Evolutionary conservation across 2,113 vertebrate genomes (phyloP).

Genomic region (Egretta garzetta): DNA sequence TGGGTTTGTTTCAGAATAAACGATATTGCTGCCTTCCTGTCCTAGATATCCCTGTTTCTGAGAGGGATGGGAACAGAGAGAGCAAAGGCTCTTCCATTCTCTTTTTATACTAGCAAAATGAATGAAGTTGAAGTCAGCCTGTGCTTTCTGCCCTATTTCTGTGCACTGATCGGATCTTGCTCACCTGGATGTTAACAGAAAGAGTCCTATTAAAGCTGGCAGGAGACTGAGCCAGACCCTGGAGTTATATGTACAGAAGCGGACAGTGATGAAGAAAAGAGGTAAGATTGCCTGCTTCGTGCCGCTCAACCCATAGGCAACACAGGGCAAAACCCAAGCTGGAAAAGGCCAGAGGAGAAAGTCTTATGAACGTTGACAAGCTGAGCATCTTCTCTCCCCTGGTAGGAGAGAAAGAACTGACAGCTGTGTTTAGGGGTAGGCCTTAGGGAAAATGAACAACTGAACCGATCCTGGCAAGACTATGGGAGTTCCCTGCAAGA

Average conservation of each 20-base stretch:
- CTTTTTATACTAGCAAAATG: not conserved
- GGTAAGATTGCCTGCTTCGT: not conserved
- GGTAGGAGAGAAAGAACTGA: not conserved
- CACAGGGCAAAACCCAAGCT: not conserved
- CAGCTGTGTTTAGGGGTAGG: not conserved
- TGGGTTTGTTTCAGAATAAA: not conserved
- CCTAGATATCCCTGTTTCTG: not conserved
- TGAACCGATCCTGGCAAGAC: not conserved
- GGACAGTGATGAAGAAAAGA: not conserved
- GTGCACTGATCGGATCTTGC: not conserved
- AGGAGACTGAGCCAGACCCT: not conserved
- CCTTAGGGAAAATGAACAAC: not conserved
- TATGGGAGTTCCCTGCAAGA: not conserved
- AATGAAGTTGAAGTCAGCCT: not conserved
- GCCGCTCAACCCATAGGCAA: not conserved
- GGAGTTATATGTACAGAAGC: not conserved
- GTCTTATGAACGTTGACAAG: not conserved
- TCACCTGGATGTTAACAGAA: not conserved
- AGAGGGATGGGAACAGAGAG: not conserved
- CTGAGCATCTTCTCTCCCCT: not conserved
- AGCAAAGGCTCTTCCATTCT: not conserved
- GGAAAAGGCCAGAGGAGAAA: not conserved
- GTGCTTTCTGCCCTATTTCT: not conserved
- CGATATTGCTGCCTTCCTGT: not conserved
- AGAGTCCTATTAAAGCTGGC: not conserved